Evolutionary conservation across 2,888 invertebrate genomes (phyloP), one percentile per base, ranked within the genome.

Genomic region (Chymomyza amoena): DNA sequence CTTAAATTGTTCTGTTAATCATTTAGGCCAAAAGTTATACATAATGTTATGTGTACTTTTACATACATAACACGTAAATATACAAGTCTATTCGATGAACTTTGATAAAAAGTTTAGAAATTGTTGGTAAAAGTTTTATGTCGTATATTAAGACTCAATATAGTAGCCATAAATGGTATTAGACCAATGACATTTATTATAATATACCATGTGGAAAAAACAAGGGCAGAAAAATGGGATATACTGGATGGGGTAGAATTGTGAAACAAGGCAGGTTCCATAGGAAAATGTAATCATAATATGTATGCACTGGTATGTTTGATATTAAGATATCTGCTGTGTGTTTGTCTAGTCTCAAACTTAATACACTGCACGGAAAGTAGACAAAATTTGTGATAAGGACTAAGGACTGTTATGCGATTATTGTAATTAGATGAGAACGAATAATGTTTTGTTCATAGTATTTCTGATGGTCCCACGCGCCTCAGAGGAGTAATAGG

Each of bases 161-260:
- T 77, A 79, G 81, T 79, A 71, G 20, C 54, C 54, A 54, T 18
- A 54, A 54, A 16, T 54, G 54, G 39, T 67, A 70, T 71, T 73
- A 76, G 76, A 64, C 79, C 76, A 81, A 81, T 80, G 86, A 88
- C 87, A 88, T 89, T 87, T 88, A 89, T 87, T 87, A 81, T 89
- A 87, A 89, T 87, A 84, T 87, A 84, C 66, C 71, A 73, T 75
- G 70, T 68, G 71, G 60, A 56, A 72, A 72, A 74, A 69, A 67
- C 50, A 61, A 25, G 32, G 56, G 6, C 10, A 16, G 15, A 45
- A 52, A 28, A 50, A 56, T 50, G 66, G 52, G 65, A 76, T 64
- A 56, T 61, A 67, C 66, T 45, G 54, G 51, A 64, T 36, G 59
- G 63, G 36, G 6, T 45, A 16, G 28, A 18, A 65, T 28, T 69